A percentile compares a stretch with the other conserved stretches of the same genome.
phyloP scores from a whole-genome alignment of 1,140 invertebrate genomes.

The Saccostrea glomerata region DNA sequence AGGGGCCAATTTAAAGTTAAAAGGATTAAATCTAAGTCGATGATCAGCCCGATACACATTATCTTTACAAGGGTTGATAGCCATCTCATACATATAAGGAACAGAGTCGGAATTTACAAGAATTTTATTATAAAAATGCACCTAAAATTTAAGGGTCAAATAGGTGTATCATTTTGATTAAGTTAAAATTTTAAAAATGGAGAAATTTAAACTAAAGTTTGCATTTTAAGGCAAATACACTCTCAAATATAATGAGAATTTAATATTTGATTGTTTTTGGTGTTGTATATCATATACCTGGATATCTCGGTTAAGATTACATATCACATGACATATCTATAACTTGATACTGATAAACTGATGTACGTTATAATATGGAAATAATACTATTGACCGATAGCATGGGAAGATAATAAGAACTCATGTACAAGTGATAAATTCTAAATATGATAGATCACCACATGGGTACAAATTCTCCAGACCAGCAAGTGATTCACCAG shows the following conservation, averaged over 20 bases:
- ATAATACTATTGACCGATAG: background rate
- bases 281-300: background rate
- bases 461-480: background rate
- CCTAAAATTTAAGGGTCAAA: background rate
- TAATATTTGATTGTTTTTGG: background rate
- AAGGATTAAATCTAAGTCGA: background rate
- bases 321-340: background rate
- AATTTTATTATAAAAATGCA: background rate
- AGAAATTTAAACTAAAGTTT: background rate
- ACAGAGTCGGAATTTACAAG: background rate
- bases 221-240: background rate
- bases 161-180: background rate
- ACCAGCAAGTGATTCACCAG: background rate
- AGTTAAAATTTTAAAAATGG: background rate
- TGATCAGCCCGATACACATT: background rate
- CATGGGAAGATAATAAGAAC: background rate
- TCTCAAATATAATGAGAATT: background rate
- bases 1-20: background rate
- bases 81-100: background rate
- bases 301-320: background rate
- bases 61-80: background rate
- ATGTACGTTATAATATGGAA: background rate
- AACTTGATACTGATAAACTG: background rate
- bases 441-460: conserved; percentile 1
- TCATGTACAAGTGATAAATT: background rate